Conservation (phyloP, 2,797 vertebrate species). For the Tiaroga cobitis region DNA sequence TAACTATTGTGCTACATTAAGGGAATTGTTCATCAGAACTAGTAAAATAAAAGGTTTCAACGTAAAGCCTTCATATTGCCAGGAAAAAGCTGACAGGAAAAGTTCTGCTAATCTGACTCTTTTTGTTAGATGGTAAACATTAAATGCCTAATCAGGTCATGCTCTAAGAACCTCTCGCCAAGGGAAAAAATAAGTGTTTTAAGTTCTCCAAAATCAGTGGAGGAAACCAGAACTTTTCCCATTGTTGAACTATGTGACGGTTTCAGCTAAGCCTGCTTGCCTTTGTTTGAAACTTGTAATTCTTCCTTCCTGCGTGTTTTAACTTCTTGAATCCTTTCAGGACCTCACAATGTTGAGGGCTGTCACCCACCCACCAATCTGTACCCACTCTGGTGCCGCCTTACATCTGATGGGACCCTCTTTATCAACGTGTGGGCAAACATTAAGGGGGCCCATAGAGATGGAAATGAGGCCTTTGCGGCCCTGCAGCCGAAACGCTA, state of each 20-base stretch:
- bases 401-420: constrained; percentile 53
- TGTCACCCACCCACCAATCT: constrained; percentile 58
- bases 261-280: constrained; percentile 1
- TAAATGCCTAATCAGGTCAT: constrained; percentile 82
- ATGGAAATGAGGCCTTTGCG: constrained; percentile 64
- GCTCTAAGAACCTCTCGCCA: background rate
- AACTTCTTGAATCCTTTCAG: constrained; percentile 42
- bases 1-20: constrained; percentile 47
- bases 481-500: constrained; percentile 52
- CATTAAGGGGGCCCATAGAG: constrained; percentile 54
- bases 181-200: constrained; percentile 4
- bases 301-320: constrained; percentile 35
- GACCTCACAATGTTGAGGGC: constrained; percentile 29
- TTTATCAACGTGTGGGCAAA: constrained; percentile 59
- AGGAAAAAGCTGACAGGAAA: constrained; percentile 9
- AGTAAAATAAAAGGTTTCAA: background rate
- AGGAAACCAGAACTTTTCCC: constrained; percentile 24
- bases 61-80: background rate
- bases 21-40: constrained; percentile 39
- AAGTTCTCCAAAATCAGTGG: constrained; percentile 24
- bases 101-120: constrained; percentile 47
- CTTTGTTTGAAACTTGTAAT: constrained; percentile 34
- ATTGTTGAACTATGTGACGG: constrained; percentile 16
- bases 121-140: constrained; percentile 84
- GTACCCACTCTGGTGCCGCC: constrained; percentile 56